These are phyloP conservation scores for Elaphurus davidianus DNA, from an alignment of 2,113 vertebrate species.

Conservation along the genomic window DNA sequence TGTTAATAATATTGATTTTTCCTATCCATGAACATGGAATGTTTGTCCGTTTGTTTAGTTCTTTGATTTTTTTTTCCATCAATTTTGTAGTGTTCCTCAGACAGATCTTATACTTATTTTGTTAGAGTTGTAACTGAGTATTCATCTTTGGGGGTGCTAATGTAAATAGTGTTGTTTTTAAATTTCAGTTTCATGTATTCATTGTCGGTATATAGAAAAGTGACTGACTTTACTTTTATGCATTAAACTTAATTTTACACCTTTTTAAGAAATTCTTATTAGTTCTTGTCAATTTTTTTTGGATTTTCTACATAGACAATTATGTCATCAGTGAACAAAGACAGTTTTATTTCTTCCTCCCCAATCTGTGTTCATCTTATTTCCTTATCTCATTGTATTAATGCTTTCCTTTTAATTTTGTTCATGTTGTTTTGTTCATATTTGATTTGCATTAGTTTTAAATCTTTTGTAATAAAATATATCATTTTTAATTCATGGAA, in stretches of 20 bases:
- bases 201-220: background rate
- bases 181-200: background rate
- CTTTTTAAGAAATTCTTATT: background rate
- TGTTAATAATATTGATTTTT: background rate
- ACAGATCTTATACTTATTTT: background rate
- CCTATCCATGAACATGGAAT: background rate
- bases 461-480: background rate
- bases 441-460: background rate
- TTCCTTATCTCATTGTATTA: background rate
- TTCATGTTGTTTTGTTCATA: background rate
- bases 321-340: background rate
- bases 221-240: background rate
- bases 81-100: background rate
- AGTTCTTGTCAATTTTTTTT: background rate
- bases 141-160: background rate
- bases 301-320: background rate
- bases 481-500: background rate
- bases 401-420: background rate
- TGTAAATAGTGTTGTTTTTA: background rate
- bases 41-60: background rate
- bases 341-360: background rate
- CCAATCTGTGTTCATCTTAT: background rate
- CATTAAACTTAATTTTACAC: background rate
- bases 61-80: background rate
- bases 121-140: background rate